phyloP scores from a whole-genome alignment of 1,140 invertebrate species.

The Leptinotarsa lineolata region DNA sequence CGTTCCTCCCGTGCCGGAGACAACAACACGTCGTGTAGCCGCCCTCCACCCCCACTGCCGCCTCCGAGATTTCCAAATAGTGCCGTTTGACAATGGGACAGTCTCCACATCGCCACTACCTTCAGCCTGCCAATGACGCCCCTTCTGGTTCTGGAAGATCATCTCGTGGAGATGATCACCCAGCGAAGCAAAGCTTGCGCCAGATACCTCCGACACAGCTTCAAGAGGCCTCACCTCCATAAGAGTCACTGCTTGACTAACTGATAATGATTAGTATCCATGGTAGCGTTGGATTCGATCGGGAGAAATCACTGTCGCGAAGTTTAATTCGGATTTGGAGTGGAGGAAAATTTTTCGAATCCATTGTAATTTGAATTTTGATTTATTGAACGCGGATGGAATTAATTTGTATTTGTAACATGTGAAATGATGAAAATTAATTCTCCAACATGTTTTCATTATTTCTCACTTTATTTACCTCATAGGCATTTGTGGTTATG shows the following conservation, averaged over 20 bases:
- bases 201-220: conserved; percentile 57
- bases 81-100: conserved; percentile 71
- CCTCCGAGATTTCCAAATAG: conserved; percentile 68
- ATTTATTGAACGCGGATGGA: too few species aligned
- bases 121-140: conserved; percentile 55
- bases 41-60: conserved; percentile 68
- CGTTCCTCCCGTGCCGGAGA: conserved; percentile 49
- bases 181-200: conserved; percentile 61
- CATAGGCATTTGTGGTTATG: too few species aligned
- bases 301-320: not conserved
- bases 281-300: not conserved
- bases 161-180: conserved; percentile 60
- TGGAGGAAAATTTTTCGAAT: too few species aligned
- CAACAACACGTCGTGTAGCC: conserved; percentile 37
- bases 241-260: conserved; percentile 18
- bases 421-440: too few species aligned
- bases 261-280: not conserved
- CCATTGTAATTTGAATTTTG: too few species aligned
- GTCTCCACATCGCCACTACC: conserved; percentile 59
- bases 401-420: too few species aligned
- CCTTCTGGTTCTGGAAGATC: conserved; percentile 58
- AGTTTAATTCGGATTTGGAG: not conserved
- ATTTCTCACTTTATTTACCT: too few species aligned
- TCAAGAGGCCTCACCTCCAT: conserved; percentile 50
- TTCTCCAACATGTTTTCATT: too few species aligned